Evolutionary conservation across 2,888 invertebrate species (phyloP), one percentile per base, ranked within the genome.

Genomic region (Leucoptera coffeella): DNA sequence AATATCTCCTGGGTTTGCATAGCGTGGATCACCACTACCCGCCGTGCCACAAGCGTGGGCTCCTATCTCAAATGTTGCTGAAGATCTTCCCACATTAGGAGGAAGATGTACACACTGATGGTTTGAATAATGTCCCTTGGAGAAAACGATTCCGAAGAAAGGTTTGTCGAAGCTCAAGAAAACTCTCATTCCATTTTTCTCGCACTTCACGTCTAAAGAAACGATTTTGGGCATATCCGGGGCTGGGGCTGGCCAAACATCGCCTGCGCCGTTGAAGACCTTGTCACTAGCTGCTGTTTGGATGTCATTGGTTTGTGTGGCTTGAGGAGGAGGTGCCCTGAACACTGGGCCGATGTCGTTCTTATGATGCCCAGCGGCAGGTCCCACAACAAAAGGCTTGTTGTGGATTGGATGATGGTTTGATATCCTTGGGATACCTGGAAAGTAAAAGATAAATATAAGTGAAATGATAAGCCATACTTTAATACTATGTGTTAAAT

Each of bases 111-210:
- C 89, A 45, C 93, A 93, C 49, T 90, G 89, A 28, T 86, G 83
- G 47, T 93, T 91, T 39, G 89, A 90, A 57, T 92, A 93, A 53
- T 92, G 90, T 2, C 93, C 92, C 55, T 93, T 93, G 33, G 90
- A 91, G 72, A 93, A 93, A 20, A 93, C 88, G 25, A 93, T 91
- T n/a, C 93, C 93, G 42, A 87, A 90, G 73, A 93, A 93, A 1
- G 93, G 92, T 45, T 91, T 89, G 45, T 93, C 92, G 45, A 93
- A 93, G 35, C 89, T 88, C n/a, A 93, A 75, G 43, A 87, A 90
- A 1, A 94, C 91, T 51, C 92, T 85, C 93, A 94, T 94, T 29
- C 87, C 76, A 45, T 85, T 91, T 51, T 92, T 92, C 57, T 93
- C 93, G 53, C 93, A 94, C 52, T 93, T 92, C 0, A 93, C 93